Base-by-base conservation (phyloP, 2,113 vertebrate genomes). In the Phaethon lepturus region DNA sequence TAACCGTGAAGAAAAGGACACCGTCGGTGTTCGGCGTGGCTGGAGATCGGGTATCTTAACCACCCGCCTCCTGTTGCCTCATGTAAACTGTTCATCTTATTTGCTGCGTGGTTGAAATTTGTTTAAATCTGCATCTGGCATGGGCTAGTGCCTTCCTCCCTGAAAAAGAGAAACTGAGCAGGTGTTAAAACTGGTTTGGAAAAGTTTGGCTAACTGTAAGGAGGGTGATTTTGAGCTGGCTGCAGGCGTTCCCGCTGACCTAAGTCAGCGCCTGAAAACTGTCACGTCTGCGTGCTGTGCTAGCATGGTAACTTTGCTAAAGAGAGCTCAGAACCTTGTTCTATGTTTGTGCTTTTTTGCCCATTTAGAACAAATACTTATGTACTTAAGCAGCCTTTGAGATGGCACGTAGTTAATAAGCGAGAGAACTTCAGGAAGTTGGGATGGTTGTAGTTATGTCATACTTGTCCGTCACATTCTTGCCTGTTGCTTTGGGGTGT, bases 281-380 rank as follows among this genome's bases (percentile, higher is more conserved):
- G 1, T 35, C 66, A 4, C 44, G 14, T 11, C 31, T 19, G n/a
- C 0, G 1, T 38, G 69, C 63, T 25, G 7, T 0, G 2, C n/a
- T 15, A 40, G 24, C 0, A 1, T 2, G 17, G 0, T 17, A 24
- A 29, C 45, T 52, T 14, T 4, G 31, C 4, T 1, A 50, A 38
- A 69, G 55, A 64, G 11, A 38, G 31, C 59, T 69, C 63, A 13
- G 26, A 75, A 28, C 11, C 31, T 26, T 33, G 12, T 17, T 22
- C 31, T 7, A 2, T 0, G 1, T 28, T 38, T 17, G 5, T 35
- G 49, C 7, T 11, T 28, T 80, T 38, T 33, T 15, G 0, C n/a
- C 49, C 15, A 0, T 44, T 42, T 35, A 9, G 35, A 23, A 31
- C 45, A 33, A 38, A 49, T 23, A 11, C 5, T 5, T 23, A 15